Conservation (phyloP, 2,113 vertebrate species). For the Lagopus leucura region DNA sequence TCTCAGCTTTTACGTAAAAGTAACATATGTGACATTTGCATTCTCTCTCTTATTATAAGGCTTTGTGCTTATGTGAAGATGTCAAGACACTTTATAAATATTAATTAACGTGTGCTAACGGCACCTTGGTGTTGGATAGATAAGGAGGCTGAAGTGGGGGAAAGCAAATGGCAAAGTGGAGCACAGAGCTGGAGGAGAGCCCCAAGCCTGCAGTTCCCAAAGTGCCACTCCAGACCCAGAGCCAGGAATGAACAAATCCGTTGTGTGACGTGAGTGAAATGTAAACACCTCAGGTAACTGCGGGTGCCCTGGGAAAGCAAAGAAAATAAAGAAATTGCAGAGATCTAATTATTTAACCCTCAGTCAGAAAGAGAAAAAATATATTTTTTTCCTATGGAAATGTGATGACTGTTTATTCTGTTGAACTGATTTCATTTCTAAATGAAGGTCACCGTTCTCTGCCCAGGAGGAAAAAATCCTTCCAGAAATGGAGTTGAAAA, state of each 20-base stretch:
- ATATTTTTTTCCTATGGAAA: slow-evolving; percentile 20
- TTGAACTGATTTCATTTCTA: slow-evolving; percentile 44
- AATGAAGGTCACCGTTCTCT: slow-evolving; percentile 36
- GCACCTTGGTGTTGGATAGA: not conserved
- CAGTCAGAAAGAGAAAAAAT: slow-evolving; percentile 26
- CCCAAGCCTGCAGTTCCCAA: not conserved
- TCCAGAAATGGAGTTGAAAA: slow-evolving; percentile 53
- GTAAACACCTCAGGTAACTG: not conserved
- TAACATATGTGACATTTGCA: not conserved
- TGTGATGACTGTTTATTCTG: slow-evolving; percentile 53
- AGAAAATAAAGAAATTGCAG: slow-evolving; percentile 14
- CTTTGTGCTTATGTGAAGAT: not conserved
- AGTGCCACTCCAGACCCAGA: not conserved
- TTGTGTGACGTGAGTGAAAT: not conserved
- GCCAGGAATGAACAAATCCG: not conserved
- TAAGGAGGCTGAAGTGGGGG: not conserved
- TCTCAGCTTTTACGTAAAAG: not conserved
- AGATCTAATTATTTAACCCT: slow-evolving; percentile 39
- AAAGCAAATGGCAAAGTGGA: not conserved
- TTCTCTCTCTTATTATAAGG: not conserved
- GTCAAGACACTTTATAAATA: not conserved
- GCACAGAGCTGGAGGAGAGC: not conserved
- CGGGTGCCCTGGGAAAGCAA: slow-evolving; percentile 17
- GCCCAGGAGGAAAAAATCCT: slow-evolving; percentile 20
- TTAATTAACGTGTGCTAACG: not conserved